Evolutionary conservation across 2,113 vertebrate species (phyloP).

Genomic region (Mustela nigripes): DNA sequence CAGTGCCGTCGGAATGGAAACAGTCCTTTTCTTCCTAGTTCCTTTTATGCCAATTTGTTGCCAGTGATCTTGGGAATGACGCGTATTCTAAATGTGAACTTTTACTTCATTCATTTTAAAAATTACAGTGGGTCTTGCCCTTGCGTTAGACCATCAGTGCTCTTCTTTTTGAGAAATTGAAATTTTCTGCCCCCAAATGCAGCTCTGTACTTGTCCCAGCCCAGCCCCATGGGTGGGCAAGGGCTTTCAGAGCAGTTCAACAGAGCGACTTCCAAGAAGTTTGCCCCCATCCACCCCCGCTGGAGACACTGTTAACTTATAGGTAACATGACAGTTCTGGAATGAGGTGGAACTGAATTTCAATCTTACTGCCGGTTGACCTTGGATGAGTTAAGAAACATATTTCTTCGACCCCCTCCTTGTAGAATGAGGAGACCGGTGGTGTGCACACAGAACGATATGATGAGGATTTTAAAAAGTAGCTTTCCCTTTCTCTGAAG

Average conservation of each 20-base stretch:
- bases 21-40: background rate
- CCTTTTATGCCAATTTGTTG: too few species aligned
- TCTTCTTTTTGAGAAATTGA: background rate
- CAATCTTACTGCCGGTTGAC: background rate
- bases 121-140: accelerated
- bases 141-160: background rate
- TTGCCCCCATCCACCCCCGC: too few species aligned
- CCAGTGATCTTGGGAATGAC: background rate
- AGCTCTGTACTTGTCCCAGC: background rate
- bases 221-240: too few species aligned
- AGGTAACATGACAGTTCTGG: background rate
- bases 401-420: background rate
- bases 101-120: background rate
- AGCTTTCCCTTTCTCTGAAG: background rate
- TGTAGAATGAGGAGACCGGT: background rate
- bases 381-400: background rate
- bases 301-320: background rate
- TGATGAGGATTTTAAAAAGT: background rate
- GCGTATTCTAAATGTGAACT: background rate
- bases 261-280: background rate
- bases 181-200: too few species aligned
- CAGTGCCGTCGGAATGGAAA: background rate
- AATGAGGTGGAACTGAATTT: too few species aligned
- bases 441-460: too few species aligned
- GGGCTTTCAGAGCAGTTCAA: background rate